Percentiles rank a stretch among this genome's conserved stretches.
phyloP scores from a whole-genome alignment of 2,888 invertebrate genomes.

The Melieria omissa region DNA sequence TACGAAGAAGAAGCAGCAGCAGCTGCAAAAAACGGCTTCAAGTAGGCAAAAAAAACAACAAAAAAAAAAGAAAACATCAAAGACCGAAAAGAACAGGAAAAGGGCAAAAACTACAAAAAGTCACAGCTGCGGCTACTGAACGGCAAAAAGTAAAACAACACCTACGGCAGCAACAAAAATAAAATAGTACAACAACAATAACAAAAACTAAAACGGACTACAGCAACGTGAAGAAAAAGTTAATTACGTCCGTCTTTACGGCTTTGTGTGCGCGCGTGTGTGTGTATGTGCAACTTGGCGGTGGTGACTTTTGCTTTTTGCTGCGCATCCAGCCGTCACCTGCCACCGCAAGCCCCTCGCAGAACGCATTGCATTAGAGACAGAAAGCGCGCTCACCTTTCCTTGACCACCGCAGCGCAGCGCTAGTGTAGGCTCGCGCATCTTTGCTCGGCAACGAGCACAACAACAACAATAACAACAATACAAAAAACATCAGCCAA shows the following conservation, averaged over 20 bases:
- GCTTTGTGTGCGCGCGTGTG: too few species aligned
- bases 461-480: too few species aligned
- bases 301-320: too few species aligned
- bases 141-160: background rate
- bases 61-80: constrained; percentile 1
- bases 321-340: too few species aligned
- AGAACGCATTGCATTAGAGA: too few species aligned
- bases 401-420: too few species aligned
- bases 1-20: background rate
- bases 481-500: too few species aligned
- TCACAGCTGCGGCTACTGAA: background rate
- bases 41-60: background rate
- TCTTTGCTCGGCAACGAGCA: too few species aligned
- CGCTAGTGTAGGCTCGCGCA: too few species aligned
- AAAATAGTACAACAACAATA: background rate
- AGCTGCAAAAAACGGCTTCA: background rate
- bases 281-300: too few species aligned
- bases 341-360: too few species aligned
- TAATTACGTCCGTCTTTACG: background rate
- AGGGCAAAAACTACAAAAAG: background rate
- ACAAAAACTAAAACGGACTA: background rate
- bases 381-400: too few species aligned
- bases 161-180: background rate
- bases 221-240: background rate
- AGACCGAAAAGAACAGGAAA: background rate